Percentiles rank a stretch among this genome's conserved stretches.
These are phyloP conservation scores for Subanguina moxae DNA, from an alignment of 1,140 invertebrate genomes.

Conservation along the genomic window DNA sequence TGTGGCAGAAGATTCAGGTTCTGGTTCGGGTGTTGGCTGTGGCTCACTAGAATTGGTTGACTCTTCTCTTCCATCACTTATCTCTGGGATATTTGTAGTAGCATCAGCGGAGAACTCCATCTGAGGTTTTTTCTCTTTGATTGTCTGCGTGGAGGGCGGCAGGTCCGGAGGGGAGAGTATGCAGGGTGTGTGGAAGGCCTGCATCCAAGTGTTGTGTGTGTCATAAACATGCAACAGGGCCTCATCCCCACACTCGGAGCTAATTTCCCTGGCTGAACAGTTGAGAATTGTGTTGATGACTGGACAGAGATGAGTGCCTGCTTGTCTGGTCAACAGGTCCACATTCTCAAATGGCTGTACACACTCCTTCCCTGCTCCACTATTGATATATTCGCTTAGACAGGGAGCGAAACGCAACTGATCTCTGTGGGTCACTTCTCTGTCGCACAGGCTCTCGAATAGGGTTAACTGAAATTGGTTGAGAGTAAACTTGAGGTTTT, in stretches of 20 bases:
- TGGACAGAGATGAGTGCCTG: conserved; percentile 39
- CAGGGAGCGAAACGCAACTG: conserved; percentile 40
- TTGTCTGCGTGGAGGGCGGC: conserved; percentile 4
- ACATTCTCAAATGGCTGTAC: conserved; percentile 37
- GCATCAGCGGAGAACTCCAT: neutral
- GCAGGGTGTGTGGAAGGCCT: conserved; percentile 41
- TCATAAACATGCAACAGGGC: conserved; percentile 56
- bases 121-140: neutral
- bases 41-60: conserved; percentile 6
- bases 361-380: conserved; percentile 32
- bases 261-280: conserved; percentile 36
- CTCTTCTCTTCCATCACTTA: neutral
- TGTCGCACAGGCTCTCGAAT: conserved; percentile 5
- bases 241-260: conserved; percentile 46
- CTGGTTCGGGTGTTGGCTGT: conserved; percentile 5
- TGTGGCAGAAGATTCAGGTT: neutral
- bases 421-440: conserved; percentile 33
- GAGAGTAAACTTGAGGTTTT: no score
- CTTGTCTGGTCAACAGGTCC: conserved; percentile 43
- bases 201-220: conserved; percentile 48
- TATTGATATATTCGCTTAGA: conserved; percentile 39
- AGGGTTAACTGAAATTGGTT: neutral
- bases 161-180: conserved; percentile 20
- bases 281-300: conserved; percentile 40
- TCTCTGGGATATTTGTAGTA: neutral